Base-by-base conservation (phyloP, 2,888 invertebrate species). In the Eupithecia inturbata region DNA sequence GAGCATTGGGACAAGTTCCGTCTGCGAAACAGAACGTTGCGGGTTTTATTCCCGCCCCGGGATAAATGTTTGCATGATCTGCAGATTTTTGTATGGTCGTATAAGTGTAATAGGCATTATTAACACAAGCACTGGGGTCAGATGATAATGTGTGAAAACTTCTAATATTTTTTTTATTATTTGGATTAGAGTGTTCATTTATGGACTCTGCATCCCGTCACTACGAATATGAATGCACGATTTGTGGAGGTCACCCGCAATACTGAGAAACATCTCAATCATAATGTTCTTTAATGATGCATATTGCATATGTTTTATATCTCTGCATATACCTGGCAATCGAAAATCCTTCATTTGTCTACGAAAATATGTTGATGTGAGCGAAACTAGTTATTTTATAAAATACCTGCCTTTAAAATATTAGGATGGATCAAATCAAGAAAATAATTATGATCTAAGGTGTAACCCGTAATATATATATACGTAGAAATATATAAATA, bases 201-300 rank as follows among this genome's bases (percentile, higher is more conserved):
- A 71, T 49, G n/a, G n/a, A n/a, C 45, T 16, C 82, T 83, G 68
- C 66, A 67, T 66, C 80, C 84, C 79, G 87, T 88, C 87, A 87
- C 84, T 80, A 73, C 63, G 64, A 57, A 45, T 53, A 22, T 57
- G 22, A 26, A 57, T 78, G 83, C 89, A 89, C 88, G 89, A 87
- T 69, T 74, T 9, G 45, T 68, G 85, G 87, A 89, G 89, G 89
- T 80, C 85, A 76, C 75, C 70, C 68, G 78, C 79, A 80, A 75
- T 79, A 67, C 71, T 68, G 14, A 26, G 68, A 70, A 72, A 22
- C 68, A 70, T 72, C 53, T 45, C 36, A 71, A 62, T 62, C 41
- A 66, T 22, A 22, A 28, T 41, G 22, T 53, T 66, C 19, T 39
- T n/a, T 67, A 60, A 33, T 71, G 31, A 67, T 67, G 66, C 26